Evolutionary conservation across 2,113 vertebrate genomes (phyloP).

Genomic region (Motacilla tschutschensis): DNA sequence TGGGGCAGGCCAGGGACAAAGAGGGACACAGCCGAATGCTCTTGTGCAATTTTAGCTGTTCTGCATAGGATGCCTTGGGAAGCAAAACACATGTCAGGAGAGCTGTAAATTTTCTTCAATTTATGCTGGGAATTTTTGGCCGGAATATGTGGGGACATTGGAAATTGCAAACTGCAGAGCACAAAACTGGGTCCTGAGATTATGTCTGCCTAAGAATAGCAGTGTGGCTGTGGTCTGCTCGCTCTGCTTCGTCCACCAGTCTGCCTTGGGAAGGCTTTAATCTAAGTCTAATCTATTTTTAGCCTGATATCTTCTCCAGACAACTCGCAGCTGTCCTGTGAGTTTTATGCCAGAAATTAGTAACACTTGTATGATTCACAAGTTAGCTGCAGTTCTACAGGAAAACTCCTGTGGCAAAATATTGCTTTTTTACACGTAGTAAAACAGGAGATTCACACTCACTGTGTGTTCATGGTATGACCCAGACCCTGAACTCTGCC

Average conservation of each 20-base stretch:
- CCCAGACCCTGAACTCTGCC: neutral
- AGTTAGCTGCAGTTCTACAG: neutral
- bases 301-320: conserved; percentile 63
- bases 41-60: conserved; percentile 31
- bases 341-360: conserved; percentile 50
- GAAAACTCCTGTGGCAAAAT: neutral
- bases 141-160: neutral
- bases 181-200: neutral
- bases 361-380: conserved; percentile 55
- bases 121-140: conserved; percentile 49
- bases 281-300: conserved; percentile 64
- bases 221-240: conserved; percentile 22
- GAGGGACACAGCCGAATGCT: conserved; percentile 9
- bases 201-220: conserved; percentile 58
- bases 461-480: neutral
- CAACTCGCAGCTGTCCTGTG: conserved; percentile 43
- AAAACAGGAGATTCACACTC: neutral
- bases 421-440: neutral
- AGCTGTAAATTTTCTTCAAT: conserved; percentile 34
- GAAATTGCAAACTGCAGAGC: conserved; percentile 21
- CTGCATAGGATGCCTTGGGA: conserved; percentile 30
- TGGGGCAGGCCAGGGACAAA: conserved; percentile 42
- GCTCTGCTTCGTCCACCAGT: conserved; percentile 9
- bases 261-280: conserved; percentile 62
- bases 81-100: conserved; percentile 35